phyloP scores from a whole-genome alignment of 2,797 vertebrate species.

The Momotus momota region DNA sequence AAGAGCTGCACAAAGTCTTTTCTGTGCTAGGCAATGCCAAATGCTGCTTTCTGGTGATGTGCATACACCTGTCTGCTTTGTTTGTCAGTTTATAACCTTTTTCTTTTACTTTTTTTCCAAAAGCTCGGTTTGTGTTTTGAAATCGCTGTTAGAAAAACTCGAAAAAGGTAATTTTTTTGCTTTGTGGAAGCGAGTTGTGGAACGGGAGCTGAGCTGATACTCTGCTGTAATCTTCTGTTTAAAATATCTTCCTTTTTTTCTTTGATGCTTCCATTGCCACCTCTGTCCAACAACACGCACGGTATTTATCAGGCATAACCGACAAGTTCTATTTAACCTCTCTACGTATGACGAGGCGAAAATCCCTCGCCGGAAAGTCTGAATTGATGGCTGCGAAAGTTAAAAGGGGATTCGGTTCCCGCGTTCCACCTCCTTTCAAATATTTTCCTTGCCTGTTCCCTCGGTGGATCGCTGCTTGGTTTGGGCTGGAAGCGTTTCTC shows the following conservation, averaged over 20 bases:
- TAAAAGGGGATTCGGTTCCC: not conserved
- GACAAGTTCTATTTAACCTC: not conserved
- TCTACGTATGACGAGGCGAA: conserved; percentile 27
- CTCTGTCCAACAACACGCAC: not conserved
- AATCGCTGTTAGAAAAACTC: not conserved
- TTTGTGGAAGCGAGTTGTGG: not conserved
- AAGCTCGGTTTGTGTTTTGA: not conserved
- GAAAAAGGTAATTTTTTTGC: accelerated
- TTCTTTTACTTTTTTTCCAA: no score
- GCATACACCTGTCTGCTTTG: not conserved
- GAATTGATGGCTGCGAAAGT: not conserved
- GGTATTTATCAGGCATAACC: not conserved
- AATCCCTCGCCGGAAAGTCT: accelerated
- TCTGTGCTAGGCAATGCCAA: not conserved
- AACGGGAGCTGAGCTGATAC: not conserved
- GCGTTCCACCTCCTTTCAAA: accelerated
- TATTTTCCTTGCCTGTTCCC: not conserved
- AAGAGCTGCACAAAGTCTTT: not conserved
- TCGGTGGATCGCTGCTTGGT: accelerated
- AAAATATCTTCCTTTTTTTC: not conserved
- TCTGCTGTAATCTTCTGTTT: not conserved
- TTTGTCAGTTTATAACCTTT: not conserved
- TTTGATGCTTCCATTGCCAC: accelerated
- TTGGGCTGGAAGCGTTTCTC: not conserved
- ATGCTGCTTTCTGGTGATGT: not conserved